Conservation (phyloP, 2,113 vertebrate species). For the Nyctibius bracteatus region DNA sequence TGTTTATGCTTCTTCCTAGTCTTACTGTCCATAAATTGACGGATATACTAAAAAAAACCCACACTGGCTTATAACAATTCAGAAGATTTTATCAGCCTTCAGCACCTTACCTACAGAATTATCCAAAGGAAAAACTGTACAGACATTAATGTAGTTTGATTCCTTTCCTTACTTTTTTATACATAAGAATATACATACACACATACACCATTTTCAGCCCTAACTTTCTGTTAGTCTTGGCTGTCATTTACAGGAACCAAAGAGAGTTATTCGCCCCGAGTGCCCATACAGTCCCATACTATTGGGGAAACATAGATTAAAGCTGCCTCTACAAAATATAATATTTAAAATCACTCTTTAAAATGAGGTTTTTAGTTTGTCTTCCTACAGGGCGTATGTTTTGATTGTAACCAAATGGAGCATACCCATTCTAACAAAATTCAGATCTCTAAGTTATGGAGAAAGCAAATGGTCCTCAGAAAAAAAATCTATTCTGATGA, state of each 20-base stretch:
- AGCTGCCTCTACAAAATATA: neutral
- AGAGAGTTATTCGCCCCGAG: neutral
- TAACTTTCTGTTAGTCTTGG: neutral
- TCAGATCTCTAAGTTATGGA: neutral
- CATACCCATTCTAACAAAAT: neutral
- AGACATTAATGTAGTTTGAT: neutral
- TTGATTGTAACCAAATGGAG: neutral
- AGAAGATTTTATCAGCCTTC: neutral
- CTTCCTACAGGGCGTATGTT: fast-evolving
- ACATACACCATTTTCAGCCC: neutral
- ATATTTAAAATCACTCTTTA: neutral
- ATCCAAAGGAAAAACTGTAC: neutral
- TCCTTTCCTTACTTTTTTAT: neutral
- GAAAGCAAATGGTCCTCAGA: neutral
- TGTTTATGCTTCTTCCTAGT: neutral
- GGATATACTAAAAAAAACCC: neutral
- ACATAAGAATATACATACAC: neutral
- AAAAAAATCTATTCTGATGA: neutral
- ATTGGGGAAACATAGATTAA: neutral
- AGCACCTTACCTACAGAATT: neutral
- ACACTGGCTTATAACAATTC: neutral
- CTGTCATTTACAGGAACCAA: neutral
- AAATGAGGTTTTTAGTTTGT: neutral
- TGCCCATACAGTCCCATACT: neutral
- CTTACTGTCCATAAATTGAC: neutral